phyloP scores from a whole-genome alignment of 2,888 invertebrate genomes.

The Uloborus plumipes region DNA sequence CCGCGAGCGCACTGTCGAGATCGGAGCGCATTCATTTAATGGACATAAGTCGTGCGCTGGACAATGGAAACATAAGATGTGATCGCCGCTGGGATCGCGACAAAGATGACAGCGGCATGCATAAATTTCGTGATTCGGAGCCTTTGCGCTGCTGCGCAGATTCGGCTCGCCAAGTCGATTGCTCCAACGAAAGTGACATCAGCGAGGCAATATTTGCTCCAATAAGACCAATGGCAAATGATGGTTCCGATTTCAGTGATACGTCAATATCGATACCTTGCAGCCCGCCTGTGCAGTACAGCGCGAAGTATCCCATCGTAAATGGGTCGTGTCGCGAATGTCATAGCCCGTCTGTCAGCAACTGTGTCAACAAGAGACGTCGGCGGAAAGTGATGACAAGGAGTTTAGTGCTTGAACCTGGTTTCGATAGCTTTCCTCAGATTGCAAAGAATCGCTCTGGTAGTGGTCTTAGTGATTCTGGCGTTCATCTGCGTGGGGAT shows the following conservation, averaged over 20 bases:
- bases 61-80: slow-evolving; percentile 40
- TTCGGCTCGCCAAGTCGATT: neutral
- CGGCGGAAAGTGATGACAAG: slow-evolving; percentile 21
- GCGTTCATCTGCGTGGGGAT: slow-evolving; percentile 8
- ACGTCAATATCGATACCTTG: slow-evolving; percentile 29
- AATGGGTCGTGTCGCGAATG: slow-evolving; percentile 24
- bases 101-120: slow-evolving; percentile 29
- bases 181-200: slow-evolving; percentile 34
- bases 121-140: slow-evolving; percentile 27
- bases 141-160: slow-evolving; percentile 19
- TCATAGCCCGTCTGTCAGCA: neutral
- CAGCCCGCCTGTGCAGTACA: neutral
- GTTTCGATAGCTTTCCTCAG: neutral
- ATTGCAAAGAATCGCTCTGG: no score
- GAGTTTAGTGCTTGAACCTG: slow-evolving; percentile 30
- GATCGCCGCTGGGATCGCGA: slow-evolving; percentile 15
- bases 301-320: neutral
- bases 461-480: slow-evolving; percentile 35
- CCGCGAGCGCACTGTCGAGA: slow-evolving; percentile 21
- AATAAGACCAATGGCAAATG: neutral
- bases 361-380: slow-evolving; percentile 13
- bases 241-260: slow-evolving; percentile 43
- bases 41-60: slow-evolving; percentile 52
- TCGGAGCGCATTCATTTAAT: slow-evolving; percentile 37
- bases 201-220: slow-evolving; percentile 29